These are phyloP conservation scores for Aselliscus stoliczkanus DNA, from an alignment of 2,797 vertebrate genomes.

Conservation along the genomic window DNA sequence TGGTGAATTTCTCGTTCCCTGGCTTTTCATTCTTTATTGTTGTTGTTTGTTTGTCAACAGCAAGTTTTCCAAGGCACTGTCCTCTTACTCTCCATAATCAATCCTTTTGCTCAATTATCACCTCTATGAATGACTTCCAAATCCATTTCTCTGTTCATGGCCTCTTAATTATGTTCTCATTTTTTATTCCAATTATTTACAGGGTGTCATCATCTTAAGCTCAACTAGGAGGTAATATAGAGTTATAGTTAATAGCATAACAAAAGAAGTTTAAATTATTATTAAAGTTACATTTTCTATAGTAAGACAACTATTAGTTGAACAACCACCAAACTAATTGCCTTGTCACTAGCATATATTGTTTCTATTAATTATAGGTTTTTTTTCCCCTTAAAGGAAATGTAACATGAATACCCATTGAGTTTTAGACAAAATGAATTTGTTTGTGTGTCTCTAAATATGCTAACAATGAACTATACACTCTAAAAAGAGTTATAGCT, in stretches of 20 bases:
- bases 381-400: neutral
- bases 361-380: neutral
- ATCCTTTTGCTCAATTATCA: neutral
- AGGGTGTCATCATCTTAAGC: neutral
- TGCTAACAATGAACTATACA: neutral
- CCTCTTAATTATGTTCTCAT: neutral
- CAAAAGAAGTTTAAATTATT: neutral
- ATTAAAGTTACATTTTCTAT: slow-evolving; percentile 31
- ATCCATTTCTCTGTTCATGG: neutral
- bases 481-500: neutral
- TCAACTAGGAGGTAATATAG: neutral
- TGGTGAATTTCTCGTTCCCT: neutral
- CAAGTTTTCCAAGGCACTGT: neutral
- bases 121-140: neutral
- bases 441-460: neutral
- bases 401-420: neutral
- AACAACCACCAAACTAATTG: neutral
- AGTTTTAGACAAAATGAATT: slow-evolving; percentile 9
- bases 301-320: neutral
- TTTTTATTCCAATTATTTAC: slow-evolving; percentile 1
- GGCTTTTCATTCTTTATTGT: neutral
- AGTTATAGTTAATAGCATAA: neutral
- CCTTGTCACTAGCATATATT: neutral
- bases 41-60: neutral
- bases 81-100: neutral